phyloP scores from a whole-genome alignment of 1,140 invertebrate species.

The Cherax quadricarinatus region DNA sequence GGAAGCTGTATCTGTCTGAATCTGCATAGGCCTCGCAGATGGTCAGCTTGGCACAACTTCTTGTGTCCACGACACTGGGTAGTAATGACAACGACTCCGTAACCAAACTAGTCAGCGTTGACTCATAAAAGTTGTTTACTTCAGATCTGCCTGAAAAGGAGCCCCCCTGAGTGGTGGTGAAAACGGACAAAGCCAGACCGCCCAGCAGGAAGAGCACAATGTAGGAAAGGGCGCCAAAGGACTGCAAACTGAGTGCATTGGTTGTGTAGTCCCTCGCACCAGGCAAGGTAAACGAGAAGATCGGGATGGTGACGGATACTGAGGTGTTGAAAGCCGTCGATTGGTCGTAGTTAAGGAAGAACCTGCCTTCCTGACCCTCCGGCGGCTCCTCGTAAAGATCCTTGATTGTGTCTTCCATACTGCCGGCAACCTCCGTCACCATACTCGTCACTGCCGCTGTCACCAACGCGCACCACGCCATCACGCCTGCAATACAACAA shows the following conservation, averaged over 20 bases:
- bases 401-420: slow-evolving; percentile 61
- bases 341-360: slow-evolving; percentile 71
- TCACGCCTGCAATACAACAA: slow-evolving; percentile 48
- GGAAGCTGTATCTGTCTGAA: slow-evolving; percentile 48
- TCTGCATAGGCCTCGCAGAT: slow-evolving; percentile 69
- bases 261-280: slow-evolving; percentile 61
- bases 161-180: slow-evolving; percentile 70
- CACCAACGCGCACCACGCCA: slow-evolving; percentile 45
- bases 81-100: slow-evolving; percentile 46
- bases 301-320: slow-evolving; percentile 75
- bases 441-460: not conserved
- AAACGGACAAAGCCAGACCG: slow-evolving; percentile 65
- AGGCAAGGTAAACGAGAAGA: slow-evolving; percentile 75
- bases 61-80: slow-evolving; percentile 54
- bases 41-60: slow-evolving; percentile 59
- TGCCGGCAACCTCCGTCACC: slow-evolving; percentile 9
- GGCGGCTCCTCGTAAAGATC: slow-evolving; percentile 62
- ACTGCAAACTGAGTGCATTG: slow-evolving; percentile 51
- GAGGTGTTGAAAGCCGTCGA: slow-evolving; percentile 74
- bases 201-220: slow-evolving; percentile 69
- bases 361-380: slow-evolving; percentile 58
- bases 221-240: slow-evolving; percentile 69
- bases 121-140: slow-evolving; percentile 22
- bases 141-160: slow-evolving; percentile 6
- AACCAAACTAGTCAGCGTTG: slow-evolving; percentile 18